Evolutionary conservation across 2,113 vertebrate genomes (phyloP), one percentile per base, ranked within the genome.

Genomic region (Sapayoa aenigma): DNA sequence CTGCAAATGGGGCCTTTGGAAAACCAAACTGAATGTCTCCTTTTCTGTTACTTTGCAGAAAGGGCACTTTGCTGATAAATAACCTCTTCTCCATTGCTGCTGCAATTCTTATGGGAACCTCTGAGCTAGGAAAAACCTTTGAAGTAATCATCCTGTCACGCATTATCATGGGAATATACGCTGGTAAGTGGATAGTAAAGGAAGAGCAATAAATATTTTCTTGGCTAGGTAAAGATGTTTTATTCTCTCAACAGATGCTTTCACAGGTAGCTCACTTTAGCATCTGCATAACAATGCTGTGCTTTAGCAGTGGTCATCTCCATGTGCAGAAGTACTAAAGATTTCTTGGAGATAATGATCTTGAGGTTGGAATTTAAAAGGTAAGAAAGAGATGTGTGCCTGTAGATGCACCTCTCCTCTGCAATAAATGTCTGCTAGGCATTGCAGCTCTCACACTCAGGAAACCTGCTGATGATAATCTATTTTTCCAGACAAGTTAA

Each of bases 41-140:
- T 27, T 18, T 28, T 11, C 23, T 67, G 0, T 12, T 33, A 12
- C 87, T 76, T 67, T 14, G 20, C 96, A 99, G 99, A 91, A 99
- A 99, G 91, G 99, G 99, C 39, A 98, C 99, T 28, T 96, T 99
- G 75, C 98, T 99, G 89, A 98, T 99, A 91, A 99, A 99, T 97
- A 99, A 99, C 93, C 81, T 99, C 78, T 99, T 99, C 69, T 99
- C 99, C 85, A 98, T 99, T 2, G 65, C 96, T 67, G 98, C 99
- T 3, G 99, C 99, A 9, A 17, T 99, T 87, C 97, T 99, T 35
- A 99, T 99, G 99, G 99, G 98, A 28, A 97, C 97, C 96, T 99
- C 99, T 12, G 96, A 98, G 79, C 52, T 97, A 1, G 97, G 98
- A 63, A 94, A 92, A 66, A 98, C 98, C 2, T 99, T 98, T 35